Base-by-base conservation (phyloP, 2,888 invertebrate genomes). In the Achlya flavicornis region DNA sequence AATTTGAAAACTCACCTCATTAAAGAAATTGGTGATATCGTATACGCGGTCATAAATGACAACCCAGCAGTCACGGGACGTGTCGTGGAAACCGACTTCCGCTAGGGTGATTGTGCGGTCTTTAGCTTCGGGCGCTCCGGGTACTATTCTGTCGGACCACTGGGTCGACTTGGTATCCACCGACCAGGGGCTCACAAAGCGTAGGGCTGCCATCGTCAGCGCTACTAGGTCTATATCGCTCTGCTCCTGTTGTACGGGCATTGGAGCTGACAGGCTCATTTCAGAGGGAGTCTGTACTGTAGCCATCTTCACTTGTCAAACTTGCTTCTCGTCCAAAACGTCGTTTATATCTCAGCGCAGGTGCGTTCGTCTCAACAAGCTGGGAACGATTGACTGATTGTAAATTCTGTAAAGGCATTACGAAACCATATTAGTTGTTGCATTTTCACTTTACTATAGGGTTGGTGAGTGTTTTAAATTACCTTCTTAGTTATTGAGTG, bases 31-130 rank as follows among this genome's bases (percentile, higher is more conserved):
- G 1, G 97, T 96, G 62, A 97, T 95, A 80, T 98, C 96, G 85
- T 97, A 98, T 12, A 98, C 97, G 65, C 96, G 95, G 90, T 98
- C 98, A 85, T 97, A 97, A 60, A 98, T 95, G n/a, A 97, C 95
- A 62, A 98, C 94, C 98, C 98, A 98, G 87, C 98, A 98, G 82
- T 97, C 97, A 14, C 94, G 87, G 7, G 88, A 86, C 19, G 94
- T 93, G 81, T 97, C 97, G 81, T 98, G 98, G 80, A 95, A 94
- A 6, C 96, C 94, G 4, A 98, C 96, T 89, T 98, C 96, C 61
- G 96, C 95, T 62, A 98, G 90, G n/a, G 95, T 94, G 63, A 97
- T 96, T 57, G 89, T 86, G 41, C 90, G 87, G 62, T 94, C 92
- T 69, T 89, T 89, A 16, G 92, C 86, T 66, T 90, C 88, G 1